Evolutionary conservation across 2,113 vertebrate genomes (phyloP).

Genomic region (Siphamia tubifer): DNA sequence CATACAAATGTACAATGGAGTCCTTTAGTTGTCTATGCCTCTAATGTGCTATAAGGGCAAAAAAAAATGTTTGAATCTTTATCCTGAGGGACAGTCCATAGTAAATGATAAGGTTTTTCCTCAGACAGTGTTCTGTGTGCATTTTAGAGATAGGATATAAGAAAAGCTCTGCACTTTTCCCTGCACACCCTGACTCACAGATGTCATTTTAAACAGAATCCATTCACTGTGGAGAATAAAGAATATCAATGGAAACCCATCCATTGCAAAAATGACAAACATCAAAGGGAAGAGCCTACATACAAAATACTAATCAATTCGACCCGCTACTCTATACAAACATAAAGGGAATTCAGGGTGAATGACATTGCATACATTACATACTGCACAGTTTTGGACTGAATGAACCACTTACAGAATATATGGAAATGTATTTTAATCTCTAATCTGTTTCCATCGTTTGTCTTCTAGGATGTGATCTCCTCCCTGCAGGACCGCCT

Average conservation of each 20-base stretch:
- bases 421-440: conserved; percentile 4
- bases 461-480: conserved; percentile 89
- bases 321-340: conserved; percentile 21
- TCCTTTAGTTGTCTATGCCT: neutral
- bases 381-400: too few species aligned
- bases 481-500: conserved; percentile 96
- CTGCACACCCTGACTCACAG: neutral
- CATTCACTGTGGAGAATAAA: conserved; percentile 6
- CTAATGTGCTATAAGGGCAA: neutral
- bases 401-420: too few species aligned
- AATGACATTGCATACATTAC: conserved; percentile 13
- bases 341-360: neutral
- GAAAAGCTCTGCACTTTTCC: conserved; percentile 21
- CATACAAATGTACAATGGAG: neutral
- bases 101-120: neutral
- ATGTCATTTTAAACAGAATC: conserved; percentile 8
- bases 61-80: conserved; percentile 12
- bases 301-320: conserved; percentile 10
- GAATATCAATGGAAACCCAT: conserved; percentile 1
- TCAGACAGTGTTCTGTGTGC: neutral
- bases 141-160: conserved; percentile 10
- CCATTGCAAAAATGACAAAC: conserved; percentile 8
- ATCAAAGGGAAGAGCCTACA: neutral
- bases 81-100: conserved; percentile 13
- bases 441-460: conserved; percentile 16